phyloP scores from a whole-genome alignment of 2,113 vertebrate genomes.

The Pachyramphus minor region DNA sequence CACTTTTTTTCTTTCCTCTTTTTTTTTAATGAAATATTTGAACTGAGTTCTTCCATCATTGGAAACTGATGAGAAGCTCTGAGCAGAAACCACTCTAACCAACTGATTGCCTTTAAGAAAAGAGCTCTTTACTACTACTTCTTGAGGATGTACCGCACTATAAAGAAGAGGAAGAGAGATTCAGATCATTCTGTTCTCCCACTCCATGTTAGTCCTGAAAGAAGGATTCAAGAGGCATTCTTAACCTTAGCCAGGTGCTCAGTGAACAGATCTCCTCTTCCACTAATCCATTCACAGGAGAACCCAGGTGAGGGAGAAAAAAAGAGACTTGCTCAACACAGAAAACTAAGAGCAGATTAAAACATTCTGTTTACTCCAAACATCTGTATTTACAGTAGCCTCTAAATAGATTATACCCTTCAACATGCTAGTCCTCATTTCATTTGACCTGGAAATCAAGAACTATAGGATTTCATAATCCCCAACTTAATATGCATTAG shows the following conservation, averaged over 20 bases:
- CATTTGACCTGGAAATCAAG: not conserved
- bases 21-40: not conserved
- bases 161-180: not conserved
- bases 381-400: not conserved
- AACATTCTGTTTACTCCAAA: not conserved
- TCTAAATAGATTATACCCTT: not conserved
- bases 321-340: not conserved
- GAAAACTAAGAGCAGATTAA: not conserved
- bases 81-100: not conserved
- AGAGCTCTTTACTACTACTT: not conserved
- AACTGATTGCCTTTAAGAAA: not conserved
- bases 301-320: not conserved
- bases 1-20: too few species aligned
- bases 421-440: not conserved
- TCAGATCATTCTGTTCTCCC: not conserved
- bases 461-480: not conserved
- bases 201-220: not conserved
- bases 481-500: accelerated
- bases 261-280: not conserved
- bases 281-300: not conserved
- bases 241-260: not conserved
- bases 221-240: not conserved
- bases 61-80: not conserved
- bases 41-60: not conserved
- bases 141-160: not conserved